These are phyloP conservation scores for Oryzias curvinotus DNA, from an alignment of 2,113 vertebrate species.

Conservation along the genomic window DNA sequence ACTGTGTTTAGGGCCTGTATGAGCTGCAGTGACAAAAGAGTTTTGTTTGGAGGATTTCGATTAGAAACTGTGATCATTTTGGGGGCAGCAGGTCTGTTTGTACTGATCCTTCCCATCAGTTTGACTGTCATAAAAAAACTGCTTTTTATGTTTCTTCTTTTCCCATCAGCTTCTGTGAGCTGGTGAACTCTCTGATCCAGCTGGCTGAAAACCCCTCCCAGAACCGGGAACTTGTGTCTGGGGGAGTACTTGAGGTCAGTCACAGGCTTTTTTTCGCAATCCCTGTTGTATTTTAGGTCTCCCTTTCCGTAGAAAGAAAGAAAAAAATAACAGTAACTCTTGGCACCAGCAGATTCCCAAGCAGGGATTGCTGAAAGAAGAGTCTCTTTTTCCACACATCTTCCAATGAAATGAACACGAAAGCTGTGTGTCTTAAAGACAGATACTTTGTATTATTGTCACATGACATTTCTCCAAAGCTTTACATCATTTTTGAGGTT, in stretches of 20 bases:
- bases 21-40: too few relatives aligned
- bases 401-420: not conserved
- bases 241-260: conserved; percentile 83
- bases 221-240: conserved; percentile 53
- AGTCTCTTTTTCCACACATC: not conserved
- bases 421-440: not conserved
- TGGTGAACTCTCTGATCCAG: conserved; percentile 82
- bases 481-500: not conserved
- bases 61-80: too few relatives aligned
- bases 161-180: conserved; percentile 82
- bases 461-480: conserved; percentile 24
- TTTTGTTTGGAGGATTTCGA: too few relatives aligned
- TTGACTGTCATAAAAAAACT: not conserved
- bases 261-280: not conserved
- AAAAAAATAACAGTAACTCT: not conserved
- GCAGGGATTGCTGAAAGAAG: not conserved
- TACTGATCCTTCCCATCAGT: not conserved
- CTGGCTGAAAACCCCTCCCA: conserved; percentile 50
- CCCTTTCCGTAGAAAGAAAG: conserved; percentile 3
- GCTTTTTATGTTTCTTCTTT: not conserved
- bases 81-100: not conserved
- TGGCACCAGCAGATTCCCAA: conserved; percentile 1
- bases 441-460: not conserved
- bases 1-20: too few relatives aligned
- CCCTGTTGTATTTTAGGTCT: conserved; percentile 3